phyloP scores from a whole-genome alignment of 2,113 vertebrate species.

The Rhinopomastus cyanomelas region DNA sequence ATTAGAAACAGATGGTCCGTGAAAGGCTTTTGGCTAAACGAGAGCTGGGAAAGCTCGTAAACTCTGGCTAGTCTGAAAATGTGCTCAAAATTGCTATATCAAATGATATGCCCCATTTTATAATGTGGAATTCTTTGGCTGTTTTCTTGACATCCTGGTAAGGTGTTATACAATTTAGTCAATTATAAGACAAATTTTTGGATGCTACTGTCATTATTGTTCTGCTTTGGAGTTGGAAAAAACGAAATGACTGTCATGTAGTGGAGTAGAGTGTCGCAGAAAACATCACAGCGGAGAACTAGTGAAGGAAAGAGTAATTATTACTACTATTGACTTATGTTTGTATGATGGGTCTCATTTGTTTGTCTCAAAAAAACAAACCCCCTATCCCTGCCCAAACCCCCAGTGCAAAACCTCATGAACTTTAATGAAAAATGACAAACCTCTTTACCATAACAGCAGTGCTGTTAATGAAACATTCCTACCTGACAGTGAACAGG shows the following conservation, averaged over 20 bases:
- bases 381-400: neutral
- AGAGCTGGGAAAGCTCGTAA: constrained; percentile 42
- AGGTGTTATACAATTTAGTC: constrained; percentile 52
- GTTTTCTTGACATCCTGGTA: constrained; percentile 31
- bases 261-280: neutral
- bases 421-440: neutral
- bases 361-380: neutral
- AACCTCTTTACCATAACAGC: neutral
- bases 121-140: constrained; percentile 40
- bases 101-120: constrained; percentile 47
- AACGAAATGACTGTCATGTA: constrained; percentile 9
- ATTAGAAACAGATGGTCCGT: constrained; percentile 69
- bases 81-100: constrained; percentile 43
- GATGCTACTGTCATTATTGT: constrained; percentile 39
- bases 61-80: constrained; percentile 52
- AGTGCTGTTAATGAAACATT: neutral
- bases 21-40: constrained; percentile 49
- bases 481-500: neutral
- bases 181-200: constrained; percentile 54
- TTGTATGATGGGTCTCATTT: neutral
- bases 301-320: constrained; percentile 7
- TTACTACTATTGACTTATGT: neutral
- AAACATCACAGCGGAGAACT: constrained; percentile 20
- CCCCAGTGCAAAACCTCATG: neutral
- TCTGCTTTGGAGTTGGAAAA: constrained; percentile 13